Conservation (phyloP, 2,113 vertebrate species). For the Polyodon spathula region DNA sequence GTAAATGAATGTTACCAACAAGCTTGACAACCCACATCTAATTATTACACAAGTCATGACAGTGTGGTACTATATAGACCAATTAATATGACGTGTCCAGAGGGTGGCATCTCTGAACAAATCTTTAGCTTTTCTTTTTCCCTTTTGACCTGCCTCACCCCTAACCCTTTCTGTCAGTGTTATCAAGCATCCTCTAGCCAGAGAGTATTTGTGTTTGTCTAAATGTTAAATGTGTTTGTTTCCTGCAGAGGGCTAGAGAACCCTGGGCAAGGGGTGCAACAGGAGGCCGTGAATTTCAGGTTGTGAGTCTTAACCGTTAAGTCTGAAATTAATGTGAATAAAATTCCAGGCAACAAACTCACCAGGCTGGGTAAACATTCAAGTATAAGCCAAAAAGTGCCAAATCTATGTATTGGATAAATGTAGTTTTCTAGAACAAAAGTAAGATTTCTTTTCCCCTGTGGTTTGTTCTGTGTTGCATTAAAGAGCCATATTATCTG, state of each 20-base stretch:
- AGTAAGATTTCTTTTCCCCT: background rate
- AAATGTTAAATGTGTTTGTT: conserved; percentile 97
- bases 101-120: conserved; percentile 19
- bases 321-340: conserved; percentile 83
- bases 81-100: conserved; percentile 27
- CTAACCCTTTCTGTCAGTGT: conserved; percentile 35
- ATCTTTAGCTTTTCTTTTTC: conserved; percentile 32
- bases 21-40: no score
- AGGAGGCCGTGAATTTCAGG: conserved; percentile 99
- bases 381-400: conserved; percentile 52
- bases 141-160: conserved; percentile 34
- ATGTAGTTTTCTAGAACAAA: conserved; percentile 12
- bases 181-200: conserved; percentile 43
- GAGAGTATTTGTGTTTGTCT: conserved; percentile 64
- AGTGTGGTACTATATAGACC: no score
- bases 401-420: background rate
- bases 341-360: conserved; percentile 63
- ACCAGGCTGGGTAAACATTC: conserved; percentile 92
- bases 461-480: no score
- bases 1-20: no score
- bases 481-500: conserved; percentile 13
- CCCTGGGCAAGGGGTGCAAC: conserved; percentile 95
- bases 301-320: conserved; percentile 95
- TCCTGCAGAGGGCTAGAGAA: conserved; percentile 97
- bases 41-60: no score